phyloP scores from a whole-genome alignment of 2,113 vertebrate genomes.

The Motacilla alba region DNA sequence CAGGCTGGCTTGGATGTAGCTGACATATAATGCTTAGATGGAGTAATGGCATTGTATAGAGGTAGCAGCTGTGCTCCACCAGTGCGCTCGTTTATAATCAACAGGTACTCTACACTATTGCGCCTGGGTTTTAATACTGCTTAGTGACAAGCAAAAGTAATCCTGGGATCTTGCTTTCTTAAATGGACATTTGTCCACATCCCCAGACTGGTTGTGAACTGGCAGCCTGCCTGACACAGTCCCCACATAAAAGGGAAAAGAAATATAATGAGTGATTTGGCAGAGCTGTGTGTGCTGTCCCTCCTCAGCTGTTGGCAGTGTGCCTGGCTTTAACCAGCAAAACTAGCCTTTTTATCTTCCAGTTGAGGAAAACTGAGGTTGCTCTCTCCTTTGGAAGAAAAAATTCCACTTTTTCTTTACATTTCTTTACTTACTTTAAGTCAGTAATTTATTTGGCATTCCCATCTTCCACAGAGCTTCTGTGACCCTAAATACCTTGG shows the following conservation, averaged over 20 bases:
- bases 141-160: neutral
- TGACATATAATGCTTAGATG: neutral
- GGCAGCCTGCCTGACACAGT: neutral
- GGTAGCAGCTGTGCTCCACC: neutral
- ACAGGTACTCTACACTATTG: neutral
- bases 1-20: neutral
- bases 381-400: neutral
- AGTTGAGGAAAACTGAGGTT: neutral
- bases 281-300: neutral
- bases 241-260: neutral
- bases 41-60: neutral
- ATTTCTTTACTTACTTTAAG: neutral
- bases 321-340: neutral
- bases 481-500: neutral
- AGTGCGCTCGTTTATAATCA: neutral
- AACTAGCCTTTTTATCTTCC: neutral
- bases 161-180: conserved; percentile 10
- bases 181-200: neutral
- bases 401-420: neutral
- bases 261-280: neutral
- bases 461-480: neutral
- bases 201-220: neutral
- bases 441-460: neutral
- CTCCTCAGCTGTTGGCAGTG: neutral
- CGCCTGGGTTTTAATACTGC: neutral